Conservation (phyloP, 2,113 vertebrate genomes). For the Chroicocephalus ridibundus region DNA sequence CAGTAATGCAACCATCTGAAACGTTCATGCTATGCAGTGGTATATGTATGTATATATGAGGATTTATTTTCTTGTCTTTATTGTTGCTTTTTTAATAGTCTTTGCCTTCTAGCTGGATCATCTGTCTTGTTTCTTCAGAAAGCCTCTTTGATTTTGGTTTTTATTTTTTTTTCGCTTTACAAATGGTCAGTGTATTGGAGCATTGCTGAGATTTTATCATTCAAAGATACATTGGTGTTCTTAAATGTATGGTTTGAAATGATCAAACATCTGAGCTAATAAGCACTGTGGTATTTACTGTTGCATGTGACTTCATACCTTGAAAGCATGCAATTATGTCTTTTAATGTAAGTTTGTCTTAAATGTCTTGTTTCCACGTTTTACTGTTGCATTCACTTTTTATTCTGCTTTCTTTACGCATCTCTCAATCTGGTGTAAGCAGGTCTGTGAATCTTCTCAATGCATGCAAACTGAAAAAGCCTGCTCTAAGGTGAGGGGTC, state of each 20-base stretch:
- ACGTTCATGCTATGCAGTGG: not conserved
- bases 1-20: not conserved
- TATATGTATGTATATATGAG: not conserved
- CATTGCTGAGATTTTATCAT: slow-evolving; percentile 47
- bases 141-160: slow-evolving; percentile 17
- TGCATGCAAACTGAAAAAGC: slow-evolving; percentile 74
- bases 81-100: slow-evolving; percentile 22
- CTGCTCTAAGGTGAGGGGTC: slow-evolving; percentile 77
- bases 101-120: slow-evolving; percentile 40
- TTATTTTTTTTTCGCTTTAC: not conserved
- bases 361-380: slow-evolving; percentile 37
- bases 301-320: slow-evolving; percentile 28
- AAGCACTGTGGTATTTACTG: slow-evolving; percentile 33
- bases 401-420: slow-evolving; percentile 66
- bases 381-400: slow-evolving; percentile 33
- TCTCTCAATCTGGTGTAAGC: slow-evolving; percentile 67
- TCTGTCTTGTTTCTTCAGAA: slow-evolving; percentile 13
- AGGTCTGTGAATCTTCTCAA: slow-evolving; percentile 76
- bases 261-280: slow-evolving; percentile 15
- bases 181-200: not conserved
- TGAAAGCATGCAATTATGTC: slow-evolving; percentile 21
- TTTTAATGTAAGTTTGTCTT: slow-evolving; percentile 29
- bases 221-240: slow-evolving; percentile 57
- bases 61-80: slow-evolving; percentile 26
- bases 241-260: slow-evolving; percentile 58